phyloP scores from a whole-genome alignment of 2,888 invertebrate genomes.

The Parascotia fuliginaria region DNA sequence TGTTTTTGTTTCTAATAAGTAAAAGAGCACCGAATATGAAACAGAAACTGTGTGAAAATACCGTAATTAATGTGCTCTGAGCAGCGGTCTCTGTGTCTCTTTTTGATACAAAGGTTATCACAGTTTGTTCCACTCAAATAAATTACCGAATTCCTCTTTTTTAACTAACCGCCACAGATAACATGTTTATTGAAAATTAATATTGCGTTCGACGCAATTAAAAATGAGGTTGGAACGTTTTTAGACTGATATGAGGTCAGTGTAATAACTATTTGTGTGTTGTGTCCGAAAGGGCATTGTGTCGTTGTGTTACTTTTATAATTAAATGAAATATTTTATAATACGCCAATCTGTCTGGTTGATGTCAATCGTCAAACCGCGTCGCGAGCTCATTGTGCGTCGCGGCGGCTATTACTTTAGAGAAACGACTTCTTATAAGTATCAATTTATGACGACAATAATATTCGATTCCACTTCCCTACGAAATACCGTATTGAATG shows the following conservation, averaged over 20 bases:
- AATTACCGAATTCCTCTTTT: constrained; percentile 59
- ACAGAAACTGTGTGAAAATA: neutral
- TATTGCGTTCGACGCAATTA: constrained; percentile 68
- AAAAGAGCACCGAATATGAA: too few species aligned
- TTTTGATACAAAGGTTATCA: constrained; percentile 64
- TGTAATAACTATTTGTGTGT: neutral
- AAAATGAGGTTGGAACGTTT: constrained; percentile 57
- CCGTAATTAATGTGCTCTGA: constrained; percentile 19
- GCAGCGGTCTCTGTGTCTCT: constrained; percentile 26
- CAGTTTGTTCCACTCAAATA: constrained; percentile 53
- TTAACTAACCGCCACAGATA: constrained; percentile 70
- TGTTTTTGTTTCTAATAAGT: too few species aligned
- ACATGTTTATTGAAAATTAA: constrained; percentile 80
- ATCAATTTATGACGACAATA: too few species aligned
- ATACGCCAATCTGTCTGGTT: neutral
- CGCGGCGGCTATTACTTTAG: too few species aligned
- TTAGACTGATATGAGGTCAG: constrained; percentile 51
- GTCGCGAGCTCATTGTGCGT: too few species aligned
- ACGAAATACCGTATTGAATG: too few species aligned
- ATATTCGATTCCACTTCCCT: too few species aligned
- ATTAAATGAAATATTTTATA: neutral
- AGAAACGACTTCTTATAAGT: too few species aligned
- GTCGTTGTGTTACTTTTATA: neutral
- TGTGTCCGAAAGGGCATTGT: neutral
- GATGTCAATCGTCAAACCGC: too few species aligned